Evolutionary conservation across 1,140 invertebrate species (phyloP).

Genomic region (Drosophila eugracilis): DNA sequence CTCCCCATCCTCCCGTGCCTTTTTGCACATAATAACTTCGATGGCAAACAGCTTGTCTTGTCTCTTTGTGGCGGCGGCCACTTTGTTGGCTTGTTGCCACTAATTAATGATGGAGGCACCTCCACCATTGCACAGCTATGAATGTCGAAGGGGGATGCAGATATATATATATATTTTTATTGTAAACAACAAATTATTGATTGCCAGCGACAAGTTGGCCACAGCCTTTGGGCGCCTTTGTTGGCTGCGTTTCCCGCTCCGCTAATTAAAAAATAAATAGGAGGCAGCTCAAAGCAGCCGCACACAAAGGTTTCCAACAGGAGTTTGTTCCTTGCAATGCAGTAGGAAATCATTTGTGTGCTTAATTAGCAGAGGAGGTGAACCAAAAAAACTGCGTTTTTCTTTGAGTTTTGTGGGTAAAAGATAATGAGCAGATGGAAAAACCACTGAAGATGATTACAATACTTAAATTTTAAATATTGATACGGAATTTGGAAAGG

Average conservation of each 20-base stretch:
- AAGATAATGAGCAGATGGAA: not conserved
- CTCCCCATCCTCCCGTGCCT: not conserved
- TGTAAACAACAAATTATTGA: slow-evolving; percentile 80
- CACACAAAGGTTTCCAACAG: slow-evolving; percentile 36
- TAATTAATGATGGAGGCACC: slow-evolving; percentile 63
- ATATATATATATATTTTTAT: too few species aligned
- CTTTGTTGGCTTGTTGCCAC: slow-evolving; percentile 57
- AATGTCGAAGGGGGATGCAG: slow-evolving; percentile 23
- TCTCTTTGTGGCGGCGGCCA: slow-evolving; percentile 34
- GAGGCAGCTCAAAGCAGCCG: slow-evolving; percentile 20
- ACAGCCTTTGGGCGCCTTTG: slow-evolving; percentile 31
- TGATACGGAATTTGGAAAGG: not conserved
- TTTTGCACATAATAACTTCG: slow-evolving; percentile 32
- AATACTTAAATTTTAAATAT: not conserved
- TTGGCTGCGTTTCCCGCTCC: slow-evolving; percentile 17
- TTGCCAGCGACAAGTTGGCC: slow-evolving; percentile 37
- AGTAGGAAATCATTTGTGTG: slow-evolving; percentile 53
- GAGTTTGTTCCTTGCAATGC: slow-evolving; percentile 43
- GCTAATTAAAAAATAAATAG: slow-evolving; percentile 67
- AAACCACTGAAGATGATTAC: not conserved
- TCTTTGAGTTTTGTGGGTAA: not conserved
- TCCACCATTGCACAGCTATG: not conserved
- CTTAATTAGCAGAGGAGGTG: slow-evolving; percentile 55
- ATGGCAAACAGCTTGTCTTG: slow-evolving; percentile 56
- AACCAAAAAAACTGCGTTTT: not conserved